Percentiles rank a stretch among this genome's conserved stretches.
Evolutionary conservation across 2,888 invertebrate genomes (phyloP).

Genomic region (Sphinx pinastri): DNA sequence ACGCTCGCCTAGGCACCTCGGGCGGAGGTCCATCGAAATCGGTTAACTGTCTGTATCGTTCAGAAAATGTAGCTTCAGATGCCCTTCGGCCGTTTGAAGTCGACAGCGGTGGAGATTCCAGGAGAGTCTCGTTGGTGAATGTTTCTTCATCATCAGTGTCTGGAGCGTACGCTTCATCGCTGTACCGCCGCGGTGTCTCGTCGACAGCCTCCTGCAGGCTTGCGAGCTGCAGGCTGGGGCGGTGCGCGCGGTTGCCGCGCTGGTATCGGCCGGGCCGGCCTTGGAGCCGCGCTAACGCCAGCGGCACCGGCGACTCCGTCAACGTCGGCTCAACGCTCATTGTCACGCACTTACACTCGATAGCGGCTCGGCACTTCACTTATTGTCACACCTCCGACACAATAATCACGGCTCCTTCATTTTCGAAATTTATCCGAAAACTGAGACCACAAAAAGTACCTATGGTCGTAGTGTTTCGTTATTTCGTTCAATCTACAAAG

Average conservation of each 20-base stretch:
- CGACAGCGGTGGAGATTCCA: slow-evolving; percentile 55
- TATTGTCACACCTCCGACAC: slow-evolving; percentile 41
- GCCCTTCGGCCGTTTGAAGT: slow-evolving; percentile 73
- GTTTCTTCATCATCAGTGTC: slow-evolving; percentile 75
- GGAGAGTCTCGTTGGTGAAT: slow-evolving; percentile 61
- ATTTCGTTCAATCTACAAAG: slow-evolving; percentile 35
- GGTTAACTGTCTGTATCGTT: slow-evolving; percentile 73
- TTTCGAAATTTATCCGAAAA: slow-evolving; percentile 49
- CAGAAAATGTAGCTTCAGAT: slow-evolving; percentile 76
- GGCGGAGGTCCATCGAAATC: slow-evolving; percentile 75
- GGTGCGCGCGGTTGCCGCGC: slow-evolving; percentile 66
- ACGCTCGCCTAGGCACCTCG: slow-evolving; percentile 74
- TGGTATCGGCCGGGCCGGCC: slow-evolving; percentile 61
- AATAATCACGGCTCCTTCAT: slow-evolving; percentile 66
- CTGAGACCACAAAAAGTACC: slow-evolving; percentile 44
- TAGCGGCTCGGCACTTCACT: slow-evolving; percentile 54
- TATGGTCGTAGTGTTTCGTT: slow-evolving; percentile 35
- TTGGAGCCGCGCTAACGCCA: slow-evolving; percentile 74
- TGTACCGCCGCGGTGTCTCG: slow-evolving; percentile 72
- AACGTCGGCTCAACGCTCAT: slow-evolving; percentile 78
- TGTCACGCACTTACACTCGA: slow-evolving; percentile 53
- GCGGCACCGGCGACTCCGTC: slow-evolving; percentile 78
- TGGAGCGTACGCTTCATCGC: slow-evolving; percentile 65
- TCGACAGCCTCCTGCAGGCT: slow-evolving; percentile 76
- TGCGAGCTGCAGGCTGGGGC: slow-evolving; percentile 75